These are phyloP conservation scores for Chrysochloris asiatica DNA, from an alignment of 2,113 vertebrate genomes.

Conservation along the genomic window DNA sequence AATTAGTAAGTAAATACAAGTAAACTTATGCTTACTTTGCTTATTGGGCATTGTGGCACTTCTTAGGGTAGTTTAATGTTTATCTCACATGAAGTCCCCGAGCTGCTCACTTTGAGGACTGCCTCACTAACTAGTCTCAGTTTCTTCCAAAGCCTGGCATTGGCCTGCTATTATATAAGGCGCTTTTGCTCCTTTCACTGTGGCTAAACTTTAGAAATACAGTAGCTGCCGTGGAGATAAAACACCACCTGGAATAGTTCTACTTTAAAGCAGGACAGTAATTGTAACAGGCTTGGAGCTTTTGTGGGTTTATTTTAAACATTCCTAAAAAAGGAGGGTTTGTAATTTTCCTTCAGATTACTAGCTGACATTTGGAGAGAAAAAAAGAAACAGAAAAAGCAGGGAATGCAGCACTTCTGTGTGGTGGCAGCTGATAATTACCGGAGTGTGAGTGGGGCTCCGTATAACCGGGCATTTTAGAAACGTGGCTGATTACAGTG, in stretches of 20 bases:
- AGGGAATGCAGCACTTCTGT: conserved; percentile 76
- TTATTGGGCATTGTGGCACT: background rate
- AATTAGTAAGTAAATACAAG: background rate
- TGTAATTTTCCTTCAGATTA: conserved; percentile 81
- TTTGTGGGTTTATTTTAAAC: conserved; percentile 77
- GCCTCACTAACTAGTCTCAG: conserved; percentile 1
- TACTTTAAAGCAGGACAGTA: conserved; percentile 62
- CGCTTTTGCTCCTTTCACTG: background rate
- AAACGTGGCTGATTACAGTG: conserved; percentile 82
- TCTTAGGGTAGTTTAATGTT: background rate
- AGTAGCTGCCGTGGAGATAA: conserved; percentile 41
- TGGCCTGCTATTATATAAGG: conserved; percentile 40
- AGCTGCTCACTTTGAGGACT: background rate
- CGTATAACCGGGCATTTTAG: conserved; percentile 81
- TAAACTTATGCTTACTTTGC: background rate
- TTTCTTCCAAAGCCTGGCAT: background rate
- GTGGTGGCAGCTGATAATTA: conserved; percentile 85
- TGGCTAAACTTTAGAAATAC: conserved; percentile 62
- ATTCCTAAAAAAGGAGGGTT: conserved; percentile 72
- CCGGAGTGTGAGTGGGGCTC: conserved; percentile 76
- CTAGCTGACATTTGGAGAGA: conserved; percentile 76
- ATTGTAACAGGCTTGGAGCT: conserved; percentile 30
- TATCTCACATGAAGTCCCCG: background rate
- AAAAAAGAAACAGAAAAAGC: conserved; percentile 66
- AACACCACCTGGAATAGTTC: conserved; percentile 66